phyloP scores from a whole-genome alignment of 1,140 invertebrate species.

The Drosophila lacertosa region DNA sequence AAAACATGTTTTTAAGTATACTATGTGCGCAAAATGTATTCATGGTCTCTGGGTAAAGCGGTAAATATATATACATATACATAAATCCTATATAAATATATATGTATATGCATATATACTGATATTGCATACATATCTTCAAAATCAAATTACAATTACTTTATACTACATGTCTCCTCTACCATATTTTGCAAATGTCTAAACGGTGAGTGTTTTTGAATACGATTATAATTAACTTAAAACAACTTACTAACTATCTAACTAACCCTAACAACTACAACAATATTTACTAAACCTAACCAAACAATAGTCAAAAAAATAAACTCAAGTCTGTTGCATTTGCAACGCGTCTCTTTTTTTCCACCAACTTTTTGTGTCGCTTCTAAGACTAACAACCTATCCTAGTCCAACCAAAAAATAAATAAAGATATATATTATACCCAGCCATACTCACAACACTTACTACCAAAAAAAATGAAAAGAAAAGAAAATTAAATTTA shows the following conservation, averaged over 20 bases:
- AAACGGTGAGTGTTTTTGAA: constrained; percentile 83
- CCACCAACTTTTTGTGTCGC: constrained; percentile 39
- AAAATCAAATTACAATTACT: constrained; percentile 57
- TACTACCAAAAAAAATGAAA: constrained; percentile 15
- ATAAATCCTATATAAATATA: constrained; percentile 26
- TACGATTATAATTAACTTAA: constrained; percentile 65
- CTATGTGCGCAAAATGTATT: constrained; percentile 70
- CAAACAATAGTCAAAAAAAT: constrained; percentile 3
- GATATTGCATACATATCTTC: constrained; percentile 41
- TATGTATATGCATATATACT: constrained; percentile 15
- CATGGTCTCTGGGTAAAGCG: constrained; percentile 74
- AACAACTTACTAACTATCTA: constrained; percentile 32
- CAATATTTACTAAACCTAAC: constrained; percentile 16
- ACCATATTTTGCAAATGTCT: constrained; percentile 79
- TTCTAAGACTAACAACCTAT: constrained; percentile 32
- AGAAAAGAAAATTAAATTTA: too few relatives aligned
- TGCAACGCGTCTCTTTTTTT: constrained; percentile 15
- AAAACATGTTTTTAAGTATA: constrained; percentile 65
- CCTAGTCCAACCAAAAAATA: constrained; percentile 7
- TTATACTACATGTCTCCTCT: constrained; percentile 73
- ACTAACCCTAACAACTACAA: constrained; percentile 44
- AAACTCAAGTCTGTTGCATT: constrained; percentile 27
- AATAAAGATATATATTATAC: constrained; percentile 5
- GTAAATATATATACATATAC: constrained; percentile 57
- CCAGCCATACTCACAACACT: constrained; percentile 71